Evolutionary conservation across 2,113 vertebrate genomes (phyloP).

Genomic region (Engystomops pustulosus): DNA sequence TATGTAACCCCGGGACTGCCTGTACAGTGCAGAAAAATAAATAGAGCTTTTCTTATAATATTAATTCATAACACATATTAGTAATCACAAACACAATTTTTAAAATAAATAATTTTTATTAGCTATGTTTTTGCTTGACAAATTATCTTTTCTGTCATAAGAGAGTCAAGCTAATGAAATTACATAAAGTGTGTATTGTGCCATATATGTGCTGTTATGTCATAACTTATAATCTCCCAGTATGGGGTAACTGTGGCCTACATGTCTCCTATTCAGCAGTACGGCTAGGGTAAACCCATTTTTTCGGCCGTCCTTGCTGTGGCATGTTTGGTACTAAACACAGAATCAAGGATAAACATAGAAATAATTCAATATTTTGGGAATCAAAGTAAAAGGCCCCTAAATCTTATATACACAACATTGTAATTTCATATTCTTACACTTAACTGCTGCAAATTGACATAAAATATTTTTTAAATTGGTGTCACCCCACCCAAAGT

Average conservation of each 20-base stretch:
- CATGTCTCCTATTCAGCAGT: neutral
- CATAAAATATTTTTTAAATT: neutral
- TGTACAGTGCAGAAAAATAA: too few species aligned
- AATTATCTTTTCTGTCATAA: conserved; percentile 28
- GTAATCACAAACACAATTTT: too few species aligned
- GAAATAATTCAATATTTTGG: neutral
- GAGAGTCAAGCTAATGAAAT: neutral
- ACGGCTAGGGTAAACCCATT: neutral
- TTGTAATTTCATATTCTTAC: neutral
- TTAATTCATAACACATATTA: too few species aligned
- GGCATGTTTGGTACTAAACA: neutral
- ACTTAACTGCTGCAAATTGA: neutral
- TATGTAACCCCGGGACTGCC: too few species aligned
- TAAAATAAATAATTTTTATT: too few species aligned
- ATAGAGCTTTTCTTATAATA: too few species aligned
- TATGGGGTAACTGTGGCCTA: conserved; percentile 37
- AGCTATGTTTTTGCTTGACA: too few species aligned
- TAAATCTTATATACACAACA: neutral
- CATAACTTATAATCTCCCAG: conserved; percentile 28
- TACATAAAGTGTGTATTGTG: conserved; percentile 19
- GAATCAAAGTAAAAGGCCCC: neutral
- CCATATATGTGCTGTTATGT: conserved; percentile 13
- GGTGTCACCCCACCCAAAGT: too few species aligned
- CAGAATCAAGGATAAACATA: neutral
- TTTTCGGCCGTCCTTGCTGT: neutral